These are phyloP conservation scores for Stigmatopora argus DNA, from an alignment of 2,113 vertebrate species.

Conservation along the genomic window DNA sequence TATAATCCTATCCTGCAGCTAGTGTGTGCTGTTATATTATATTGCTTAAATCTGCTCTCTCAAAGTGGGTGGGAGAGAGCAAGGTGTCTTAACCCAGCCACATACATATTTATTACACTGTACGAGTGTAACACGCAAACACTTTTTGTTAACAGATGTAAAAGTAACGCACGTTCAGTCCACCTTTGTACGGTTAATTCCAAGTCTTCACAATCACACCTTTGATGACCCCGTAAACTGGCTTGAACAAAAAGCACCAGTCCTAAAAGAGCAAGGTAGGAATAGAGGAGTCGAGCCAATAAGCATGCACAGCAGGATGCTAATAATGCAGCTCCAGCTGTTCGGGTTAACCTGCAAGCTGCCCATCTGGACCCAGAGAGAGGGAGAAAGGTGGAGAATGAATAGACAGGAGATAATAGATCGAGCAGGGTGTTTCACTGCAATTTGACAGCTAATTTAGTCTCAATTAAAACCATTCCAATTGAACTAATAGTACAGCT, in stretches of 20 bases:
- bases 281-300: conserved; percentile 82
- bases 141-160: neutral
- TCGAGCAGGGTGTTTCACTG: neutral
- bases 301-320: conserved; percentile 97
- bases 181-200: neutral
- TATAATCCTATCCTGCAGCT: conserved; percentile 57
- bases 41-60: conserved; percentile 62
- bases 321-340: conserved; percentile 99
- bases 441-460: conserved; percentile 4
- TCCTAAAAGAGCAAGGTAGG: conserved; percentile 21
- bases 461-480: neutral
- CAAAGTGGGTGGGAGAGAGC: conserved; percentile 60
- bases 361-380: conserved; percentile 98
- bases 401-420: conserved; percentile 45
- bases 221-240: neutral
- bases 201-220: neutral
- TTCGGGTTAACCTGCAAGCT: conserved; percentile 99
- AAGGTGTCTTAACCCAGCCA: conserved; percentile 64
- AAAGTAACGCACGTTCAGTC: neutral
- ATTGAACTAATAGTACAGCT: neutral
- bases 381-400: conserved; percentile 57
- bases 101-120: neutral
- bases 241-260: conserved; percentile 4
- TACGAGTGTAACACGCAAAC: neutral
- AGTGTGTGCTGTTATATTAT: conserved; percentile 21